Evolutionary conservation across 2,797 vertebrate species (phyloP).

Genomic region (Scyliorhinus canicula): DNA sequence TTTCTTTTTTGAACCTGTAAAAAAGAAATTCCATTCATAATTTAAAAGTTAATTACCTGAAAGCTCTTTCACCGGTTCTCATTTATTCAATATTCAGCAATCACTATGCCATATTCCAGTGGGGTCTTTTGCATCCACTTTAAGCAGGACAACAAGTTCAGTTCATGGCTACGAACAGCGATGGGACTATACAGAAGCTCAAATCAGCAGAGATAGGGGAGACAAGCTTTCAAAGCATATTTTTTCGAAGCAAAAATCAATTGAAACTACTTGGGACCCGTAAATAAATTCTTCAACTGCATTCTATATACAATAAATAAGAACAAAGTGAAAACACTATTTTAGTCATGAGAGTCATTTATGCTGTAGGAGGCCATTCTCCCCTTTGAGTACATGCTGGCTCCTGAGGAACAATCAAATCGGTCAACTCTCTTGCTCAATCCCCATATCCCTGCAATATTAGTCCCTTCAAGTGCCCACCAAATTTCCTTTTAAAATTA

Average conservation of each 20-base stretch:
- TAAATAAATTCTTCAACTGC: no score
- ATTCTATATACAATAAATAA: no score
- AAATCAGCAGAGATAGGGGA: not conserved
- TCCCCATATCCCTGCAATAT: no score
- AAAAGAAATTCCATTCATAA: conserved; percentile 36
- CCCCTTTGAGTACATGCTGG: no score
- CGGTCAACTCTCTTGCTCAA: not conserved
- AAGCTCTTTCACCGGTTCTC: not conserved
- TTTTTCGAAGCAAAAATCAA: not conserved
- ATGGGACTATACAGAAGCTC: not conserved
- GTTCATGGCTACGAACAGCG: not conserved
- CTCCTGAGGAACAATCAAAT: not conserved
- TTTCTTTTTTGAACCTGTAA: conserved; percentile 86
- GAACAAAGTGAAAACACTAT: not conserved
- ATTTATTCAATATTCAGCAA: not conserved
- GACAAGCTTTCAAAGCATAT: not conserved
- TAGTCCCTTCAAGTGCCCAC: no score
- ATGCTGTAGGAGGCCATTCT: not conserved
- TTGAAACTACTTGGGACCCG: no score
- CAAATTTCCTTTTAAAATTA: no score
- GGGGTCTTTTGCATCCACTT: not conserved
- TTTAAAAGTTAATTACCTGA: not conserved
- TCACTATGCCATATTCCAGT: not conserved
- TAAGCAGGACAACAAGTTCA: not conserved
- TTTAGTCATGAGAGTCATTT: not conserved